These are phyloP conservation scores for Recurvirostra avosetta DNA, from an alignment of 2,113 vertebrate genomes.

Conservation along the genomic window DNA sequence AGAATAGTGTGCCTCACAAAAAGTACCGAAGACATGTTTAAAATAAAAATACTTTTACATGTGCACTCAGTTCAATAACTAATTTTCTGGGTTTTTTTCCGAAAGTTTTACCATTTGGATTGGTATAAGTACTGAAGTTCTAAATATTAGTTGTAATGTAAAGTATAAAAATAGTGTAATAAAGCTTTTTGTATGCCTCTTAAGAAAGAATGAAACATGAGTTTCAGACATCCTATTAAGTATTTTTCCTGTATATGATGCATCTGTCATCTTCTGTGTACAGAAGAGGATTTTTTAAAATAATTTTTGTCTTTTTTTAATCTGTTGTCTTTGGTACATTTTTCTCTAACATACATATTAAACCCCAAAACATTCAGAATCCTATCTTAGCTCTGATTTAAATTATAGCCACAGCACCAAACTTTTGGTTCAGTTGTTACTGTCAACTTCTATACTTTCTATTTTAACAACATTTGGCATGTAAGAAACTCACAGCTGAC, in stretches of 20 bases:
- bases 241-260: not conserved
- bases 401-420: not conserved
- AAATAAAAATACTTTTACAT: not conserved
- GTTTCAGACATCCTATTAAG: not conserved
- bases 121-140: not conserved
- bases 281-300: not conserved
- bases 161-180: not conserved
- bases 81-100: not conserved
- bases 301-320: not conserved
- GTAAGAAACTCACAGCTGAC: not conserved
- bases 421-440: not conserved
- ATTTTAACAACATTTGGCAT: not conserved
- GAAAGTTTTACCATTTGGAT: not conserved
- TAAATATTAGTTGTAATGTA: not conserved
- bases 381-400: not conserved
- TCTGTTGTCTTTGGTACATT: not conserved
- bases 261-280: not conserved
- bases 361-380: not conserved
- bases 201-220: not conserved
- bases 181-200: not conserved
- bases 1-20: not conserved
- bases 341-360: not conserved
- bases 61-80: not conserved
- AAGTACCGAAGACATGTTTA: not conserved
- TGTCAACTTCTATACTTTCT: not conserved